Evolutionary conservation across 1,140 invertebrate genomes (phyloP).

Genomic region (Pogonomyrmex californicus): DNA sequence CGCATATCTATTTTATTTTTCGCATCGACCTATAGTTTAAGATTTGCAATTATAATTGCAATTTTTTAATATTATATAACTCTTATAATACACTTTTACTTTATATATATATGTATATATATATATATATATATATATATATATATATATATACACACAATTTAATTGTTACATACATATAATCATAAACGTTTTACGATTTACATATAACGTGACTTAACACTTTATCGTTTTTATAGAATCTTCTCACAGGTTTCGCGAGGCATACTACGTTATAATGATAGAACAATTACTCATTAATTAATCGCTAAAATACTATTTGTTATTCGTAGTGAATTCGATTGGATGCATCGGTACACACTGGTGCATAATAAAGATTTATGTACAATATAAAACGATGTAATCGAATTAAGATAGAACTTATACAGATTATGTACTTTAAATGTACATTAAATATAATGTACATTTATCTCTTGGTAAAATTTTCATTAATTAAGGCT

Average conservation of each 20-base stretch:
- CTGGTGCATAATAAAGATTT: neutral
- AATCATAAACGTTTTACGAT: conserved; percentile 24
- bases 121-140: too few relatives aligned
- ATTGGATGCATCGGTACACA: neutral
- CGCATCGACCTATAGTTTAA: conserved; percentile 1
- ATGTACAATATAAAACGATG: neutral
- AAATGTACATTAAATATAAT: neutral
- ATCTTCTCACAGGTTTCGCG: conserved; percentile 32
- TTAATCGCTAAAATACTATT: conserved; percentile 34
- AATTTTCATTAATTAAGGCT: conserved; percentile 6
- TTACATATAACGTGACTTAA: conserved; percentile 27
- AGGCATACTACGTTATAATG: neutral
- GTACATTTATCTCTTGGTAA: neutral
- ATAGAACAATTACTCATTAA: conserved; percentile 3
- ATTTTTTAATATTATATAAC: conserved; percentile 12
- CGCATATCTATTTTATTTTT: neutral
- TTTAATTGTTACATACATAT: conserved; percentile 5
- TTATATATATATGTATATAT: too few relatives aligned
- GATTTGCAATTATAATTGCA: conserved; percentile 5
- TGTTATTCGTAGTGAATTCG: conserved; percentile 17
- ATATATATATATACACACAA: too few relatives aligned
- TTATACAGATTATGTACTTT: neutral
- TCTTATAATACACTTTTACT: conserved; percentile 13
- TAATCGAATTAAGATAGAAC: neutral
- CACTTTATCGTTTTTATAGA: conserved; percentile 19